Percentiles rank a stretch among this genome's conserved stretches.
These are phyloP conservation scores for Panorpa germanica DNA, from an alignment of 2,888 invertebrate species.

Conservation along the genomic window DNA sequence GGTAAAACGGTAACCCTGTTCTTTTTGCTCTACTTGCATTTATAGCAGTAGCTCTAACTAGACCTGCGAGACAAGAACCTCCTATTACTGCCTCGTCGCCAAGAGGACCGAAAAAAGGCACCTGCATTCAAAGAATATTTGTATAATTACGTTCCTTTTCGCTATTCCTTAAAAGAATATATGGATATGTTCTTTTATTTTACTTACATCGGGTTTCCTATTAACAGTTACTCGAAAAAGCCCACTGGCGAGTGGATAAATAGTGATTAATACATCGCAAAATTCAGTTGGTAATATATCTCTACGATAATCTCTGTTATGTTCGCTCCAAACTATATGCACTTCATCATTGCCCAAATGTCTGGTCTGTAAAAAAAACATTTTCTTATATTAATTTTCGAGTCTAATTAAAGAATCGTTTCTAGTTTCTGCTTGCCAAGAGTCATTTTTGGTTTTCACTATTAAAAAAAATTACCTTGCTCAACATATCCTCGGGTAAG, in stretches of 20 bases:
- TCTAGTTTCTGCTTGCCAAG: background rate
- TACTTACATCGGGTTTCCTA: conserved; percentile 62
- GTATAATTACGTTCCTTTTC: conserved; percentile 1
- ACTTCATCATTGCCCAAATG: conserved; percentile 97
- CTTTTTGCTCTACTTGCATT: conserved; percentile 85
- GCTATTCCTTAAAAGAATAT: conserved; percentile 5
- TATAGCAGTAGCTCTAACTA: conserved; percentile 78
- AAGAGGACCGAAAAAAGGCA: conserved; percentile 87
- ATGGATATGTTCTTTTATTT: background rate
- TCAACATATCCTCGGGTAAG: conserved; percentile 67
- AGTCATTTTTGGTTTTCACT: conserved; percentile 1
- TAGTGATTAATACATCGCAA: conserved; percentile 92
- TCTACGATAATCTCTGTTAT: conserved; percentile 83
- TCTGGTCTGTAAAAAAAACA: conserved; percentile 42
- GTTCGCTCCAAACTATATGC: conserved; percentile 98
- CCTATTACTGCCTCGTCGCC: conserved; percentile 69
- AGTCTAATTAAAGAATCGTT: conserved; percentile 2
- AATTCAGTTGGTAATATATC: conserved; percentile 98
- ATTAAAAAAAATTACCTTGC: conserved; percentile 37
- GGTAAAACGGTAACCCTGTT: conserved; percentile 73
- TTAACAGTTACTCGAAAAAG: conserved; percentile 77
- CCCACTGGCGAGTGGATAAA: conserved; percentile 81
- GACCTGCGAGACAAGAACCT: conserved; percentile 46
- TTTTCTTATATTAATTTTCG: conserved; percentile 2
- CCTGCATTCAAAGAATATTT: conserved; percentile 25